Evolutionary conservation across 2,888 invertebrate species (phyloP), one percentile per base, ranked within the genome.

Genomic region (Sisyra terminalis): DNA sequence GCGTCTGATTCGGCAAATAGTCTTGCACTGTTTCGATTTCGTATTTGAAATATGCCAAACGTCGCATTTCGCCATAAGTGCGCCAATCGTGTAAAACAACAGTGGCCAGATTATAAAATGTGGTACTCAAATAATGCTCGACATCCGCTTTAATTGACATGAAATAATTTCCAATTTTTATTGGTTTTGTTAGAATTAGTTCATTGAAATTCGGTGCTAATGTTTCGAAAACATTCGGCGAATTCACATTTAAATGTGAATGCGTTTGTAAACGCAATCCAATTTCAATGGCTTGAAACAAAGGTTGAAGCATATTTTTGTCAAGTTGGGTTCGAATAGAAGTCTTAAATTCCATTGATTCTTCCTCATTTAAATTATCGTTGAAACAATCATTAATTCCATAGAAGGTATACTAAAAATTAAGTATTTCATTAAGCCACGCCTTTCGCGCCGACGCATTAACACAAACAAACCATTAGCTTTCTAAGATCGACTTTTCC

Each of bases 21-120:
- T 94, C 88, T 56, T 93, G 87, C n/a, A 88, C 76, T 1, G 89
- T 82, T 13, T 72, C 68, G 29, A 96, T 63, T 46, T 76, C 73
- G 52, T 88, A 80, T 58, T 92, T 88, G 51, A 86, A 76, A 54
- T 71, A 71, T 0, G 94, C 97, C 60, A 97, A 71, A 57, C 85
- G 82, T 46, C 93, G 74, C 97, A 98, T 98, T 64, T 92, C 89
- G 13, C 89, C 84, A 58, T 98, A 98, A 0, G 92, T 93, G 60
- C 84, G 86, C 92, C 96, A 97, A 62, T 98, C 94, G 51, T 97
- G 93, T 37, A 96, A 66, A 6, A 96, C 93, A 24, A 98, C 92
- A 2, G 96, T 92, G 1, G 96, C 96, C 52, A 97, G 69, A 66
- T 97, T 96, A 63, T 98, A 98, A 64, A 96, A 97, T 57, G 87